Evolutionary conservation across 2,797 vertebrate species (phyloP).

Genomic region (Bradypodion pumilum): DNA sequence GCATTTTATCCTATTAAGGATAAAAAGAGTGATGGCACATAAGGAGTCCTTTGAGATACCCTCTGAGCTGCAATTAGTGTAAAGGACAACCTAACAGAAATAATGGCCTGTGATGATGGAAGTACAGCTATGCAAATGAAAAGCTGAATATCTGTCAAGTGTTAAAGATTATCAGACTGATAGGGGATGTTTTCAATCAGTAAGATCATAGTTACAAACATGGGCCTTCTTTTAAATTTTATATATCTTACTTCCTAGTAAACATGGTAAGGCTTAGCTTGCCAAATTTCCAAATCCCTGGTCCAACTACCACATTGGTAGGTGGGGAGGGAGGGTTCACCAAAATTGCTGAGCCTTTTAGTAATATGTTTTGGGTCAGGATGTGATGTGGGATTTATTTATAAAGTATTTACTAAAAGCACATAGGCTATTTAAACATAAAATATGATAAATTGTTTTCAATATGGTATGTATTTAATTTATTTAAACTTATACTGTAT

Average conservation of each 20-base stretch:
- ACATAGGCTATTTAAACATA: background rate
- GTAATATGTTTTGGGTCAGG: background rate
- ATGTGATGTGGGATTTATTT: background rate
- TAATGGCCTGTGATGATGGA: background rate
- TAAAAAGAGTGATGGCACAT: background rate
- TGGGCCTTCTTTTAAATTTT: background rate
- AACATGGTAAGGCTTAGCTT: background rate
- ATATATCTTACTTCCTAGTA: no score
- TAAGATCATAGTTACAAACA: background rate
- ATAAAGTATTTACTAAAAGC: background rate
- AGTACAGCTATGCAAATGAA: background rate
- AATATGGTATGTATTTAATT: conserved; percentile 56
- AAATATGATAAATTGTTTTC: background rate
- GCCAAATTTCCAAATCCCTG: background rate
- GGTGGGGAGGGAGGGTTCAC: background rate
- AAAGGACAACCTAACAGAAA: background rate
- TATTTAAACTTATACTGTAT: conserved; percentile 58
- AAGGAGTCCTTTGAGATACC: background rate
- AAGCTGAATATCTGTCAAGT: background rate
- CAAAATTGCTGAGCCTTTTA: background rate
- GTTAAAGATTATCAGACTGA: background rate
- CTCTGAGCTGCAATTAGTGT: background rate
- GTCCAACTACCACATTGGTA: background rate
- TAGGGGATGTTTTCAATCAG: no score
- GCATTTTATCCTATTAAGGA: background rate